These are phyloP conservation scores for Eufriesea mexicana DNA, from an alignment of 1,140 invertebrate genomes.

Conservation along the genomic window DNA sequence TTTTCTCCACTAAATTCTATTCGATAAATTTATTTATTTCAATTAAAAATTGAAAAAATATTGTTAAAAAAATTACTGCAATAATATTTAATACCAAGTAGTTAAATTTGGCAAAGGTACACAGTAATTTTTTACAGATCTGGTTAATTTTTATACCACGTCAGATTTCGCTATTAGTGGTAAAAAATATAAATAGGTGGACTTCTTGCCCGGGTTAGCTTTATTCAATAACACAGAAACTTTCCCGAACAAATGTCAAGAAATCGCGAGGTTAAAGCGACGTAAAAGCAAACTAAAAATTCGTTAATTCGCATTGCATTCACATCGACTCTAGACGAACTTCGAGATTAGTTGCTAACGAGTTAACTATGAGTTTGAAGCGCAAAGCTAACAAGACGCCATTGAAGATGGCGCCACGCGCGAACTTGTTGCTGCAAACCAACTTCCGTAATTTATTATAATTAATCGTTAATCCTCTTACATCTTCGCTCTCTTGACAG, in stretches of 20 bases:
- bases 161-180: too few relatives aligned
- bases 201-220: too few relatives aligned
- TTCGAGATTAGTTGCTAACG: slow-evolving; percentile 49
- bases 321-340: slow-evolving; percentile 14
- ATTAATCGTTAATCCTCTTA: slow-evolving; percentile 26
- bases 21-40: too few relatives aligned
- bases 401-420: slow-evolving; percentile 25
- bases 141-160: too few relatives aligned
- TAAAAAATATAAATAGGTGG: too few relatives aligned
- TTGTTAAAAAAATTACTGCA: too few relatives aligned
- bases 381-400: slow-evolving; percentile 38
- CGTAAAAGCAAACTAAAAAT: background rate
- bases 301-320: slow-evolving; percentile 29
- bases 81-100: too few relatives aligned
- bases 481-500: slow-evolving; percentile 22
- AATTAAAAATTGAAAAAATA: too few relatives aligned
- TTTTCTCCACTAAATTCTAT: too few relatives aligned
- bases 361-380: slow-evolving; percentile 56
- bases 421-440: slow-evolving; percentile 13
- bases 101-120: too few relatives aligned
- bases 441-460: slow-evolving; percentile 26
- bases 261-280: background rate
- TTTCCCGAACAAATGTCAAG: background rate
- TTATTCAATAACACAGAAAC: background rate
- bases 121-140: too few relatives aligned